Evolutionary conservation across 2,888 invertebrate genomes (phyloP), one percentile per base, ranked within the genome.

Genomic region (Sphaerophoria rueppellii): DNA sequence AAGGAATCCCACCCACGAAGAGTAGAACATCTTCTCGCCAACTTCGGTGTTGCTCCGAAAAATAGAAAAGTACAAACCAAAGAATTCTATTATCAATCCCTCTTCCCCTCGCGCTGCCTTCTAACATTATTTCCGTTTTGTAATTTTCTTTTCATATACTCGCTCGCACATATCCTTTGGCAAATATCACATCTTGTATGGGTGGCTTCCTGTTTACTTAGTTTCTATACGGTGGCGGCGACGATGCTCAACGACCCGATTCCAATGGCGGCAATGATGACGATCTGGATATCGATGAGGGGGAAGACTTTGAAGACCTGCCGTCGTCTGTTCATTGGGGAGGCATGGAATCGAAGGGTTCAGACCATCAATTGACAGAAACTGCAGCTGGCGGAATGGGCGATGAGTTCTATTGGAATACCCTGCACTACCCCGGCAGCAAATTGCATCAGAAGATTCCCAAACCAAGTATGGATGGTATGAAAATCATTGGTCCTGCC

Each of bases 321-420:
- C 24, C 24, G 24, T 24, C 24, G 24, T 24, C 24, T 24, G 24
- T 24, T 24, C 24, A 24, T 24, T 1, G 24, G 24, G 24, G 24
- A 24, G 24, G 1, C n/a, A 85, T 69, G 74, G 71, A 75, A 67
- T 67, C 74, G 55, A 75, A 52, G 43, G 71, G 61, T 80, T 60
- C 52, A 72, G 83, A 69, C 57, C 55, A 69, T 5, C 24, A 24
- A 24, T 24, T 2, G 24, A 60, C 35, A 24, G 55, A 35, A 32
- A 69, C 70, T 50, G 50, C 1, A 52, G 72, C 54, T n/a, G 78
- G 69, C 35, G 82, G 69, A 0, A 82, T 80, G 83, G 77, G 76
- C 0, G 85, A 85, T 54, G 76, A 81, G n/a, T 85, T 85, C 11
- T 70, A 85, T 35, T 85, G 63, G 76, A 85, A 85, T 24, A 73